Evolutionary conservation across 64 coral and sea anemone genomes (phyloP).

Genomic region (Actinia tenebrosa): DNA sequence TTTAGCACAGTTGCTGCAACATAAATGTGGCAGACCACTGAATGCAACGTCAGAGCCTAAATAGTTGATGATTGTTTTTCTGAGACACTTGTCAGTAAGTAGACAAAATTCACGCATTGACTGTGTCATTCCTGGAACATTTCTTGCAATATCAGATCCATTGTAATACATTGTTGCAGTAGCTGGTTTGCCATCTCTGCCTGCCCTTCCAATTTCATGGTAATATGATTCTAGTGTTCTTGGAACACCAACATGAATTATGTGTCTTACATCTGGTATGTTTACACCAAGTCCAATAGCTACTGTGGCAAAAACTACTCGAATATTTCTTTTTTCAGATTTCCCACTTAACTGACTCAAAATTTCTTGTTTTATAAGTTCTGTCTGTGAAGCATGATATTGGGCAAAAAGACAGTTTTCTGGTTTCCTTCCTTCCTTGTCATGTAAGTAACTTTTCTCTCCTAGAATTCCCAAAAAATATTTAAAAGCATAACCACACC

Average conservation of each 20-base stretch:
- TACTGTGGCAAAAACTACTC: too few relatives aligned
- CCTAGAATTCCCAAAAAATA: constrained; percentile 44
- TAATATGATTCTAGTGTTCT: constrained; percentile 33
- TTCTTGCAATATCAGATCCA: too few relatives aligned
- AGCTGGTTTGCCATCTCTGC: not conserved
- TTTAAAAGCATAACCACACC: constrained; percentile 63
- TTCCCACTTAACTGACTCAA: not conserved
- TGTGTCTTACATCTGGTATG: constrained; percentile 14
- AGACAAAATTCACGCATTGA: too few relatives aligned
- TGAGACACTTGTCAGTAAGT: too few relatives aligned
- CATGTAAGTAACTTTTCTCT: constrained; percentile 30
- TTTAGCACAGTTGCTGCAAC: constrained; percentile 26
- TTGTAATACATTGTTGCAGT: constrained; percentile 27
- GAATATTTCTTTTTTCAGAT: too few relatives aligned
- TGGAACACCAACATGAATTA: constrained; percentile 33
- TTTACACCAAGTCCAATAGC: too few relatives aligned
- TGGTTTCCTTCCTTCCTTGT: constrained; percentile 13
- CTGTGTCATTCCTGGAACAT: too few relatives aligned
- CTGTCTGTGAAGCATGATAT: constrained; percentile 54
- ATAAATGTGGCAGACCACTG: not conserved
- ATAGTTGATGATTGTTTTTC: too few relatives aligned
- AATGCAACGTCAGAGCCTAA: too few relatives aligned
- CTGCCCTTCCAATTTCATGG: constrained; percentile 38
- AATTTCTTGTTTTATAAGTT: constrained; percentile 56
- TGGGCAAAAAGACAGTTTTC: constrained; percentile 57